Evolutionary conservation across 2,888 invertebrate genomes (phyloP).

Genomic region (Ichneumoninae sp.): DNA sequence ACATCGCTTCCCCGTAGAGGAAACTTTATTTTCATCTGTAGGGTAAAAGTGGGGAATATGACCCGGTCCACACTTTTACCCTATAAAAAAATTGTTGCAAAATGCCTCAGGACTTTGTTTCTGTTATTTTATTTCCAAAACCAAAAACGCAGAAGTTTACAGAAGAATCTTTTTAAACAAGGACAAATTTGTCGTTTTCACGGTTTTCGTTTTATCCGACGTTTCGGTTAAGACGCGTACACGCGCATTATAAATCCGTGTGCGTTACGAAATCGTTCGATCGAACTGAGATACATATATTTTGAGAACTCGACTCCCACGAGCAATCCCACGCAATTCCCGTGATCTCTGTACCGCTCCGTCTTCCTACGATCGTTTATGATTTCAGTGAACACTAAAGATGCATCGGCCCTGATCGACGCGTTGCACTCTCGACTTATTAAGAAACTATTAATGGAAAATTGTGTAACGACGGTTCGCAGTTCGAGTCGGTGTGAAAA

Average conservation of each 20-base stretch:
- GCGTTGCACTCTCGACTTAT: not conserved
- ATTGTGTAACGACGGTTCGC: not conserved
- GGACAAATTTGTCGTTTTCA: not conserved
- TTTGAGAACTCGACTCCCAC: constrained; percentile 50
- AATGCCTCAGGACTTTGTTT: not conserved
- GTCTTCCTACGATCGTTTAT: constrained; percentile 25
- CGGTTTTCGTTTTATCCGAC: not conserved
- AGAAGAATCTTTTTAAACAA: not conserved
- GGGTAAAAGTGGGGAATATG: no score
- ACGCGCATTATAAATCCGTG: not conserved
- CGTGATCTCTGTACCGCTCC: not conserved
- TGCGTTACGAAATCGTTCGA: constrained; percentile 41
- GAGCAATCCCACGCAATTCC: constrained; percentile 33
- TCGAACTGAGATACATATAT: constrained; percentile 16
- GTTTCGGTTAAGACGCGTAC: not conserved
- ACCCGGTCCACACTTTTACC: no score
- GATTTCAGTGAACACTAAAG: constrained; percentile 28
- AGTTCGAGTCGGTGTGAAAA: not conserved
- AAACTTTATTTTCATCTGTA: not conserved
- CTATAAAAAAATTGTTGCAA: no score
- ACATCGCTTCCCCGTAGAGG: not conserved
- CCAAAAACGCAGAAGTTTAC: not conserved
- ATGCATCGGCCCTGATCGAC: constrained; percentile 1
- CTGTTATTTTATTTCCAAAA: not conserved
- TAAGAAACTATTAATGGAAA: constrained; percentile 20